phyloP scores from a whole-genome alignment of 37 sponge, comb jelly and placozoan species.

The Cliona cf. orientalis region DNA sequence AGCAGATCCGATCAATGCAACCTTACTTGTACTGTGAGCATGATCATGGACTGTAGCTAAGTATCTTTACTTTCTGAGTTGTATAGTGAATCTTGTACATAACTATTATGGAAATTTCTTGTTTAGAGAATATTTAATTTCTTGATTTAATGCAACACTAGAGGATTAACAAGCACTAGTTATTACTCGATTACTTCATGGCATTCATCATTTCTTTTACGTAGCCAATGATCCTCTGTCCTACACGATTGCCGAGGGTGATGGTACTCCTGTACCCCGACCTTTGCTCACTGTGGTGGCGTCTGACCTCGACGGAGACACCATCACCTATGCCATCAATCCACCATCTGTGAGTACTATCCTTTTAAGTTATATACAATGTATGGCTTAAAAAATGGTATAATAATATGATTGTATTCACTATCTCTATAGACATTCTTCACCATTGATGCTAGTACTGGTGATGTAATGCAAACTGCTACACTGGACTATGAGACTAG shows the following conservation, averaged over 20 bases:
- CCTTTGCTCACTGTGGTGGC: conserved; percentile 29
- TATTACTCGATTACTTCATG: too few species aligned
- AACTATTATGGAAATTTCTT: too few species aligned
- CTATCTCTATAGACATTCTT: conserved; percentile 18
- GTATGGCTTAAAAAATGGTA: not conserved
- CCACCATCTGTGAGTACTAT: conserved; percentile 5
- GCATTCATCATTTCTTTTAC: not conserved
- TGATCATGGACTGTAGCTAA: too few species aligned
- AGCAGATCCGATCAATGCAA: too few species aligned
- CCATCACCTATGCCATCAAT: conserved; percentile 2
- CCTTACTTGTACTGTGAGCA: too few species aligned
- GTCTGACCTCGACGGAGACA: conserved; percentile 41
- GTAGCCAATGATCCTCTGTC: not conserved
- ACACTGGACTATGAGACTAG: conserved; percentile 35
- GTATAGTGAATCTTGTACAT: too few species aligned
- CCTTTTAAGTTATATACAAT: not conserved
- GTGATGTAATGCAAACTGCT: conserved; percentile 3
- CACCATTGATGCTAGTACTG: not conserved
- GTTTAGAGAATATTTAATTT: too few species aligned
- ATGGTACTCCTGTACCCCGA: not conserved
- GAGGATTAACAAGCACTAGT: too few species aligned
- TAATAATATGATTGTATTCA: not conserved
- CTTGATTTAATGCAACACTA: too few species aligned
- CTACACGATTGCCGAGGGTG: not conserved
- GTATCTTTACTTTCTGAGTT: too few species aligned